Evolutionary conservation across 2,797 vertebrate species (phyloP).

Genomic region (Pagetopsis macropterus): DNA sequence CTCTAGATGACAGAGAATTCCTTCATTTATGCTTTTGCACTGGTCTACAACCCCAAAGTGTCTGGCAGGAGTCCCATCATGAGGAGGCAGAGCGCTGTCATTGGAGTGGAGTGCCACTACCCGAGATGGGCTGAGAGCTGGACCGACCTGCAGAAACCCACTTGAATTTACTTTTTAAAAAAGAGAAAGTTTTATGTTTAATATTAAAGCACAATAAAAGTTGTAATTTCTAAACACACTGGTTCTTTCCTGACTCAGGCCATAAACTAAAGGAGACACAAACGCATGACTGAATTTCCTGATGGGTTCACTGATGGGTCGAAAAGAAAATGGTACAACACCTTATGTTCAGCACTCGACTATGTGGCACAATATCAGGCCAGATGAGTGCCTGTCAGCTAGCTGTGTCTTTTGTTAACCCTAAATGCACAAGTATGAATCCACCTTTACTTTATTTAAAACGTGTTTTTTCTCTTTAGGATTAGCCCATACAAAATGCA

Average conservation of each 20-base stretch:
- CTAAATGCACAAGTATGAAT: background rate
- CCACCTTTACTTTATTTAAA: background rate
- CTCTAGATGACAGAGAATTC: slow-evolving; percentile 33
- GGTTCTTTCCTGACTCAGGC: background rate
- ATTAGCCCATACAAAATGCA: too few relatives aligned
- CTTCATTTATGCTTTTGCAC: slow-evolving; percentile 57
- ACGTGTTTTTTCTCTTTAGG: background rate
- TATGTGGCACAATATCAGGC: background rate
- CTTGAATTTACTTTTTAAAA: background rate
- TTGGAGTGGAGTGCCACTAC: slow-evolving; percentile 64
- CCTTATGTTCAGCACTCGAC: background rate
- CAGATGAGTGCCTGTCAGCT: too few relatives aligned
- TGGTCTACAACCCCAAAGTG: slow-evolving; percentile 55
- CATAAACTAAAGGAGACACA: background rate
- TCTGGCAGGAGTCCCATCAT: slow-evolving; percentile 16
- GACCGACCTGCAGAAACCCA: background rate
- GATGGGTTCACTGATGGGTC: background rate
- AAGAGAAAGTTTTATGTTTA: background rate
- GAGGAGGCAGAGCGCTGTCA: slow-evolving; percentile 29
- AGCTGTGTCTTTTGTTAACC: too few relatives aligned
- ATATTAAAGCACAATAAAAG: background rate
- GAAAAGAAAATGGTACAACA: too few relatives aligned
- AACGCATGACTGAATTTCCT: background rate
- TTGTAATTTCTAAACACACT: background rate
- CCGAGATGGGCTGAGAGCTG: slow-evolving; percentile 4